Evolutionary conservation across 2,888 invertebrate genomes (phyloP), one percentile per base, ranked within the genome.

Genomic region (Xestia rhomboidea): DNA sequence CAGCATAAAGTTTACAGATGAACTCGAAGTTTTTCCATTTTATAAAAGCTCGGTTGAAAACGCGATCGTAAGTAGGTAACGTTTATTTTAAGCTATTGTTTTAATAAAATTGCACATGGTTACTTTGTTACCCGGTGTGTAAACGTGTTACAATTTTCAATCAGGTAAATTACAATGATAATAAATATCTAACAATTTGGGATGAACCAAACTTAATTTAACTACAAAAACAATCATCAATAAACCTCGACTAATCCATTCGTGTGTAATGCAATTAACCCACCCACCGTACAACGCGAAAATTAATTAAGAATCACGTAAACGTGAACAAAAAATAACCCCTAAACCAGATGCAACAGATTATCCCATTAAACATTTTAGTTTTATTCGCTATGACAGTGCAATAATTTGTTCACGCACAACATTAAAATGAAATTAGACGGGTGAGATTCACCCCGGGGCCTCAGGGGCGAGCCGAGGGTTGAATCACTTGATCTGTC

Each of bases 391-490:
- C 91, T 94, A 95, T 95, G 95, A 96, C 95, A 95, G 89, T 92
- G 95, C 96, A 95, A 93, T 96, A 96, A 96, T 96, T 94, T 93
- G 95, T 95, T 95, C 95, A 95, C 95, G 94, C 93, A 94, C 94
- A 93, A 95, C 93, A 96, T 95, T 95, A 95, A 95, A 95, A 95
- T 94, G 91, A 95, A 95, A 95, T 95, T 95, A 95, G 94, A 93
- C 89, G 89, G 91, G 93, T 88, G 93, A 93, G 93, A 94, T 94
- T 93, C 91, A 90, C 92, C 93, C 89, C 82, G 80, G 88, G 90
- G 89, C 92, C 93, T 89, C 82, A 79, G 88, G 90, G 89, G 84
- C 81, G 92, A 92, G 92, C 93, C 81, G 92, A 93, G 93, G 94
- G 93, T 92, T 89, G 91, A 91, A 93, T 93, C 92, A 92, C 91